Percentiles rank a stretch among this genome's conserved stretches.
Conservation (phyloP, 2,888 invertebrate species). For the Linnaemya tessellans region DNA sequence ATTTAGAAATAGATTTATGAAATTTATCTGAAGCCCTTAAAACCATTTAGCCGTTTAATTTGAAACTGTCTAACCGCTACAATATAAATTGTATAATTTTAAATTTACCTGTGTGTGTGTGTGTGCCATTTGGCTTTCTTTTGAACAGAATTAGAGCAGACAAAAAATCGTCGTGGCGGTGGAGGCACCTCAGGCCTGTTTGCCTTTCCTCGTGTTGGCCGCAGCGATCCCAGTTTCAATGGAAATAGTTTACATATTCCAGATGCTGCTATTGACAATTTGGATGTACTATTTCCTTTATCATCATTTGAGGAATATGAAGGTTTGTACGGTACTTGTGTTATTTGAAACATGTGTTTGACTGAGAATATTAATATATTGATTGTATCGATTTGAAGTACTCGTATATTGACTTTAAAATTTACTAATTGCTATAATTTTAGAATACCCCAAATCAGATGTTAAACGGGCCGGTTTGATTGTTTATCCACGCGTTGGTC, state of each 20-base stretch:
- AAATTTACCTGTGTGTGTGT: neutral
- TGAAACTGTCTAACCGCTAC: conserved; percentile 21
- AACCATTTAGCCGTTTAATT: neutral
- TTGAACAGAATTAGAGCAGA: conserved; percentile 79
- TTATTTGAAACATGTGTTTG: neutral
- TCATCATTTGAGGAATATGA: conserved; percentile 84
- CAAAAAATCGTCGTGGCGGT: conserved; percentile 84
- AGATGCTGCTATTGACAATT: conserved; percentile 70
- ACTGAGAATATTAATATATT: neutral
- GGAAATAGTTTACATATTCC: conserved; percentile 76
- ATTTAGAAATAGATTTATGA: neutral
- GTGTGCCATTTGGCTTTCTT: neutral
- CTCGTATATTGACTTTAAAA: conserved; percentile 23
- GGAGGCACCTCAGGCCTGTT: conserved; percentile 86
- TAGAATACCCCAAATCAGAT: conserved; percentile 80
- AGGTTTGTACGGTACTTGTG: conserved; percentile 80
- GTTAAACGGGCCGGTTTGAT: conserved; percentile 83
- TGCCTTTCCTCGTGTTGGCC: conserved; percentile 86
- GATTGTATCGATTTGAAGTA: conserved; percentile 11
- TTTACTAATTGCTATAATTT: neutral
- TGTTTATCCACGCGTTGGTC: conserved; percentile 84
- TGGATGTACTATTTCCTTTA: conserved; percentile 83
- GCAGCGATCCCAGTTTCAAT: conserved; percentile 83
- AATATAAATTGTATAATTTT: conserved; percentile 42
- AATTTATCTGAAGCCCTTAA: neutral